Evolutionary conservation across 1,140 invertebrate genomes (phyloP).

Genomic region (Sycophaga agraensis): DNA sequence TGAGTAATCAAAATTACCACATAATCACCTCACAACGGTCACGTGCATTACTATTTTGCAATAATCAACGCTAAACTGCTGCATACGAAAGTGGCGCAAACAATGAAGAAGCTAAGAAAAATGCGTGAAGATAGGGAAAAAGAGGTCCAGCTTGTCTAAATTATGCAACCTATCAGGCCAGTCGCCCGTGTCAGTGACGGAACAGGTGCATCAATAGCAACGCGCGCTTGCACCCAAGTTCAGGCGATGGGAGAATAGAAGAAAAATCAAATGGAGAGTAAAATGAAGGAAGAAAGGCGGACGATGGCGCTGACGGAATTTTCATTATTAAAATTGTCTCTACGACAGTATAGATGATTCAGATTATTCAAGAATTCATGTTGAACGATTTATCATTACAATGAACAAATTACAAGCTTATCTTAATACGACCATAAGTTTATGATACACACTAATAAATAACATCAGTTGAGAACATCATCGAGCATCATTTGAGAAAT

Average conservation of each 20-base stretch:
- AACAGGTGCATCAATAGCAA: conserved; percentile 1
- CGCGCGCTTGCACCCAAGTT: neutral
- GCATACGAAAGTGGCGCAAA: no score
- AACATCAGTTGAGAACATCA: no score
- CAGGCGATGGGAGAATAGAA: neutral
- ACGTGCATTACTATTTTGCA: no score
- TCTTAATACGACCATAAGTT: no score
- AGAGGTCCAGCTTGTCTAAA: neutral
- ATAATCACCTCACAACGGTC: no score
- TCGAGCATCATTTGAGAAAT: no score
- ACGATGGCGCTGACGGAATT: neutral
- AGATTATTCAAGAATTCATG: neutral
- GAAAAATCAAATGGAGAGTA: neutral
- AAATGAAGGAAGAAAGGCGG: neutral
- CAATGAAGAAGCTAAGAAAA: neutral
- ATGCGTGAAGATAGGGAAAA: neutral
- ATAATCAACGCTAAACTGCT: no score
- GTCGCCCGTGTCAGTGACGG: conserved; percentile 3
- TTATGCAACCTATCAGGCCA: conserved; percentile 9
- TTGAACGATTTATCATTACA: neutral
- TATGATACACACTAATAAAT: no score
- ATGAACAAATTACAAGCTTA: neutral
- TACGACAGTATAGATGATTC: no score
- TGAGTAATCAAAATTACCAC: no score
- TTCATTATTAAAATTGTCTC: neutral